These are phyloP conservation scores for Loris lydekkerianus DNA, from an alignment of 2,797 vertebrate species.

Conservation along the genomic window DNA sequence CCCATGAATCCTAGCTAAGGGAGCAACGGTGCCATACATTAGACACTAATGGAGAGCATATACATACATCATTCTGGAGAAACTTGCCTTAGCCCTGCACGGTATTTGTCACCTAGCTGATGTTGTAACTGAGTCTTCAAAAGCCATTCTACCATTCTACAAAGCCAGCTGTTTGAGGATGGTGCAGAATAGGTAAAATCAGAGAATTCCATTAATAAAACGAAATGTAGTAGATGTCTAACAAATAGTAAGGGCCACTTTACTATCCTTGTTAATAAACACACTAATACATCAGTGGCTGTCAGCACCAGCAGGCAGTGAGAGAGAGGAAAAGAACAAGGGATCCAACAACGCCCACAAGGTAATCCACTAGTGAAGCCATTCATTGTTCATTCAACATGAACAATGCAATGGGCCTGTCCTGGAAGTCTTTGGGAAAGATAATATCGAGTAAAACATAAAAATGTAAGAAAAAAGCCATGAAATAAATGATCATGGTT, in stretches of 20 bases:
- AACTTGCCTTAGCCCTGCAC: background rate
- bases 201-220: background rate
- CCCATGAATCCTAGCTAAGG: background rate
- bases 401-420: background rate
- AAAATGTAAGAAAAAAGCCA: background rate
- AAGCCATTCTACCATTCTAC: background rate
- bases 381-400: background rate
- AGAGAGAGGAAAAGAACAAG: background rate
- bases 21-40: background rate
- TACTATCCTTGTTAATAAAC: background rate
- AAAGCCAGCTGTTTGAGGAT: background rate
- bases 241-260: background rate
- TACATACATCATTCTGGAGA: background rate
- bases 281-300: background rate
- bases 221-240: background rate
- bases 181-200: background rate
- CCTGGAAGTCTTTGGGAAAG: background rate
- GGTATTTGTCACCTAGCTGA: background rate
- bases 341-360: accelerated
- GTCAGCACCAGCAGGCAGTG: background rate
- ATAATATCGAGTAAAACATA: background rate
- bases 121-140: background rate
- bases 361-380: background rate
- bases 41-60: no score
- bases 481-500: background rate